Conservation (phyloP, 1,140 invertebrate species). For the Papilio machaon region DNA sequence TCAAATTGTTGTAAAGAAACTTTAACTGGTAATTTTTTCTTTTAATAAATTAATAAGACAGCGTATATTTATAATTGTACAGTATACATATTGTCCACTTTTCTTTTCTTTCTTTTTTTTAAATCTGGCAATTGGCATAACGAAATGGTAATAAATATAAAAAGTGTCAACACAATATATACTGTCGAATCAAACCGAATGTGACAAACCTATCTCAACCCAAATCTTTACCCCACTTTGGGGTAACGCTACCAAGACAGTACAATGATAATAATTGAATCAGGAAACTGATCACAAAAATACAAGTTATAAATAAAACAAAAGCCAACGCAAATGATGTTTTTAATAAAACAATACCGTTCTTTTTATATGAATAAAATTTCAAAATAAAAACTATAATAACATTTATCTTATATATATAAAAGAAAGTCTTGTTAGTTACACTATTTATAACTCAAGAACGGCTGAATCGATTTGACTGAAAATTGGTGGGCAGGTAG, state of each 20-base stretch:
- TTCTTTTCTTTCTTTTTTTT: not conserved
- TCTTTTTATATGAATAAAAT: not conserved
- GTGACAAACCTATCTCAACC: constrained; percentile 31
- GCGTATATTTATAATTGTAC: too few species aligned
- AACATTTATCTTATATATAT: too few species aligned
- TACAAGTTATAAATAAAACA: constrained; percentile 3
- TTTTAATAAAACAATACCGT: too few species aligned
- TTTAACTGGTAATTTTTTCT: too few species aligned
- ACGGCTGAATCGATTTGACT: too few species aligned
- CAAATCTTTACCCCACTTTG: constrained; percentile 45
- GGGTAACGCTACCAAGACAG: constrained; percentile 42
- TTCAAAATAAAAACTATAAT: too few species aligned
- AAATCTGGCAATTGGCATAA: not conserved
- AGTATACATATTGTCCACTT: not conserved
- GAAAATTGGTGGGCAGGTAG: too few species aligned
- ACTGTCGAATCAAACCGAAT: not conserved
- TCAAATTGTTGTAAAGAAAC: too few species aligned
- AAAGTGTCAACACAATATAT: not conserved
- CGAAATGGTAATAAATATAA: not conserved
- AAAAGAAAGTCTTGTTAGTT: too few species aligned
- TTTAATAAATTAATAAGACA: too few species aligned
- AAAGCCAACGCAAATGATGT: not conserved
- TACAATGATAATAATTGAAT: constrained; percentile 75
- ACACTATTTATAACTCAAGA: too few species aligned
- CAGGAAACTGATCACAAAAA: constrained; percentile 65